Conservation (phyloP, 2,113 vertebrate genomes). For the Salvelinus namaycush region DNA sequence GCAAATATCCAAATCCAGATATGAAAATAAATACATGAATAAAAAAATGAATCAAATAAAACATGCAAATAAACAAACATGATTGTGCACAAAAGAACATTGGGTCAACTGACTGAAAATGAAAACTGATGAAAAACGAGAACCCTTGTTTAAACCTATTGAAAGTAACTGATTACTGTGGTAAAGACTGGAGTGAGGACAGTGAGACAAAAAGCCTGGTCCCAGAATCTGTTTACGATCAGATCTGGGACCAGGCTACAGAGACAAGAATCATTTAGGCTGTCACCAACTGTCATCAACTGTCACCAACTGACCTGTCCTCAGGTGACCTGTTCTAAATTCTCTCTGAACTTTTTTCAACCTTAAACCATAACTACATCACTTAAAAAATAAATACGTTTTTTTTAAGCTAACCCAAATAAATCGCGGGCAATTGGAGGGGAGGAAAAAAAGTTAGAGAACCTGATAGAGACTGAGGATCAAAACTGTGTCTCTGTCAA, state of each 20-base stretch:
- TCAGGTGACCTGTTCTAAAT: not conserved
- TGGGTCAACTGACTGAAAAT: slow-evolving; percentile 30
- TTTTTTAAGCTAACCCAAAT: not conserved
- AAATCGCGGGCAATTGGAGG: not conserved
- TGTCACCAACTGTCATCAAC: not conserved
- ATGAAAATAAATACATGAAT: slow-evolving; percentile 72
- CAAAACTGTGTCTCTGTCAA: not conserved
- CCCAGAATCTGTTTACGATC: too few relatives aligned
- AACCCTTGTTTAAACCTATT: not conserved
- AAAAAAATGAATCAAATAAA: slow-evolving; percentile 49
- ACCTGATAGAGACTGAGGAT: not conserved
- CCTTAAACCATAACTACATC: not conserved
- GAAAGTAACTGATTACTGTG: not conserved
- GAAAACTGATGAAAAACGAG: not conserved
- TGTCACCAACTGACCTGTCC: not conserved
- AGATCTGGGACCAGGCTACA: too few relatives aligned
- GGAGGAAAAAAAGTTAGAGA: not conserved
- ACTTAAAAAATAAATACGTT: not conserved
- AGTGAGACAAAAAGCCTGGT: too few relatives aligned
- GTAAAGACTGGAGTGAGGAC: not conserved
- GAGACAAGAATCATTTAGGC: too few relatives aligned
- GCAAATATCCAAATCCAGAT: slow-evolving; percentile 44
- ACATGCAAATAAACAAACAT: slow-evolving; percentile 56
- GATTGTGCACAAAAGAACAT: slow-evolving; percentile 42
- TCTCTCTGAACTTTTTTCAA: not conserved